Percentiles rank a stretch among this genome's conserved stretches.
phyloP scores from a whole-genome alignment of 2,797 vertebrate genomes.

The Selene dorsalis region DNA sequence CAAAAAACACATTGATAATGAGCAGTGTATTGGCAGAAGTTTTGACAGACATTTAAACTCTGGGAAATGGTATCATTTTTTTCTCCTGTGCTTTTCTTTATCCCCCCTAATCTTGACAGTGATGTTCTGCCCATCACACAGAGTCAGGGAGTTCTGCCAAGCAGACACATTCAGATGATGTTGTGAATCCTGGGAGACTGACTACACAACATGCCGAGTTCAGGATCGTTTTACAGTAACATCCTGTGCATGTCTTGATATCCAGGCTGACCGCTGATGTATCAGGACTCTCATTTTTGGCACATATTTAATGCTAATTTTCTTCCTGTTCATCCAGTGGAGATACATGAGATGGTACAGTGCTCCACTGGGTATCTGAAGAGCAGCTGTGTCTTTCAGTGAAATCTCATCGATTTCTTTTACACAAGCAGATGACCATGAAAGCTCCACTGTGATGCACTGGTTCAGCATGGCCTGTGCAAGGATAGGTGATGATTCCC shows the following conservation, averaged over 20 bases:
- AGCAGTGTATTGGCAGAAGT: not conserved
- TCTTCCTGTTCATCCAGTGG: not conserved
- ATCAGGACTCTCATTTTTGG: conserved; percentile 31
- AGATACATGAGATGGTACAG: conserved; percentile 16
- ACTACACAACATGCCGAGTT: conserved; percentile 44
- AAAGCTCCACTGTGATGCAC: not conserved
- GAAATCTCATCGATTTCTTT: not conserved
- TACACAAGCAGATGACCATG: not conserved
- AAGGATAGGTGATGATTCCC: not conserved
- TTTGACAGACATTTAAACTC: not conserved
- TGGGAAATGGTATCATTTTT: not conserved
- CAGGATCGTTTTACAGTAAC: conserved; percentile 67
- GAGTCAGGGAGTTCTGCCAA: not conserved
- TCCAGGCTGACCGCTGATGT: conserved; percentile 31
- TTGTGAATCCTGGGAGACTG: conserved; percentile 37
- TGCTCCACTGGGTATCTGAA: conserved; percentile 16
- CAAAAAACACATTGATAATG: not conserved
- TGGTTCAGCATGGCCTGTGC: not conserved
- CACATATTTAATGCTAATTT: conserved; percentile 12
- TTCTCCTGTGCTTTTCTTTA: not conserved
- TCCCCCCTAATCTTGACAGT: not conserved
- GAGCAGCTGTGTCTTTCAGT: conserved; percentile 10
- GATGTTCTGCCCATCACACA: conserved; percentile 2
- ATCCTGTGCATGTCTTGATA: conserved; percentile 55
- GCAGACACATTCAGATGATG: conserved; percentile 8